Conservation (phyloP, 2,888 invertebrate genomes). For the Brachyptera risi region DNA sequence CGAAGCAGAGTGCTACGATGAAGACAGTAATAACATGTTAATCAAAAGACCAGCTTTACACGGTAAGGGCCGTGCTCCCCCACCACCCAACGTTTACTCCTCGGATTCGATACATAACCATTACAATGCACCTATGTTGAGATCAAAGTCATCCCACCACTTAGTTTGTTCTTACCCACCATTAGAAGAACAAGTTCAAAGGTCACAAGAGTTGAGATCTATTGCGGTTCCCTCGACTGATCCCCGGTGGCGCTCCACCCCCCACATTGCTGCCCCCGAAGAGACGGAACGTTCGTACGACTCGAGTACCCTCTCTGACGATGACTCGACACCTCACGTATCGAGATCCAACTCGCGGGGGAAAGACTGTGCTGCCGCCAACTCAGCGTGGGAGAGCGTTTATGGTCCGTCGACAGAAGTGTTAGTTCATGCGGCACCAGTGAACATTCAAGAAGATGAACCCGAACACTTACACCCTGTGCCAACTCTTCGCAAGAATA, state of each 20-base stretch:
- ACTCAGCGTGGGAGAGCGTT: constrained; percentile 37
- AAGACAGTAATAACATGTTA: constrained; percentile 29
- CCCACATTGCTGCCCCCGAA: constrained; percentile 38
- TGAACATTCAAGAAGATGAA: constrained; percentile 35
- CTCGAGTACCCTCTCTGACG: constrained; percentile 47
- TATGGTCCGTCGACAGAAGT: constrained; percentile 30
- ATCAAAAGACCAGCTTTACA: constrained; percentile 37
- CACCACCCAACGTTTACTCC: constrained; percentile 32
- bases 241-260: constrained; percentile 36
- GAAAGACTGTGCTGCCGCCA: constrained; percentile 41
- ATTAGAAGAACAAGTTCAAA: background rate
- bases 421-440: constrained; percentile 37
- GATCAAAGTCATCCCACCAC: constrained; percentile 39
- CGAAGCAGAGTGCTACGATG: constrained; percentile 17
- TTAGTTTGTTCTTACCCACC: constrained; percentile 25
- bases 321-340: constrained; percentile 48
- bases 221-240: constrained; percentile 17
- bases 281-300: constrained; percentile 42
- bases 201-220: background rate
- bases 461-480: constrained; percentile 17
- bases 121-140: constrained; percentile 32
- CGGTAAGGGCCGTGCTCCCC: constrained; percentile 39
- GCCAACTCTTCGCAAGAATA: background rate
- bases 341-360: constrained; percentile 47
- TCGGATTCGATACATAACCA: constrained; percentile 23